Conservation (phyloP, 2,113 vertebrate genomes). For the Ia io region DNA sequence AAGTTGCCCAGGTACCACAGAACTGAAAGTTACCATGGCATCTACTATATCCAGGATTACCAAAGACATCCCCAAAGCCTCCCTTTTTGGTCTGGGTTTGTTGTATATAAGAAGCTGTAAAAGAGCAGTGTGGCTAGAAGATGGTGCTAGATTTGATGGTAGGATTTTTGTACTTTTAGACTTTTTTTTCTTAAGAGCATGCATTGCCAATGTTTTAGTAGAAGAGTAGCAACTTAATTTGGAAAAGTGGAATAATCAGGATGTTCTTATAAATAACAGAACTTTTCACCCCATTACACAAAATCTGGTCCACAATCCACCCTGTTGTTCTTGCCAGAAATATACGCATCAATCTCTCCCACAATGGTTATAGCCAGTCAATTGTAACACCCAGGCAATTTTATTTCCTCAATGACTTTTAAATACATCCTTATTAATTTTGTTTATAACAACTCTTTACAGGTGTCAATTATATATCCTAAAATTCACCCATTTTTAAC, state of each 20-base stretch:
- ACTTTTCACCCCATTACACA: not conserved
- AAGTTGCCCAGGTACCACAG: accelerated
- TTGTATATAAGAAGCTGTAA: not conserved
- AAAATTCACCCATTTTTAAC: not conserved
- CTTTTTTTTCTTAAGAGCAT: not conserved
- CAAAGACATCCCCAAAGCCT: not conserved
- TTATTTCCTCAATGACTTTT: not conserved
- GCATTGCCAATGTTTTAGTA: not conserved
- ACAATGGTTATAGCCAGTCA: not conserved
- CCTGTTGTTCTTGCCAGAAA: not conserved
- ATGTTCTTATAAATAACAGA: not conserved
- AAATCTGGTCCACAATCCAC: not conserved
- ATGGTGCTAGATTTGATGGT: not conserved
- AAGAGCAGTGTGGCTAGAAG: not conserved
- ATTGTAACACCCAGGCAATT: not conserved
- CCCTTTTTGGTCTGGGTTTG: not conserved
- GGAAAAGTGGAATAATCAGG: not conserved
- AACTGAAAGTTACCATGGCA: not conserved
- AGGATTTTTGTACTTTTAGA: not conserved
- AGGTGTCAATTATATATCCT: not conserved
- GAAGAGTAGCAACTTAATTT: not conserved
- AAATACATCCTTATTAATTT: not conserved
- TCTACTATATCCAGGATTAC: not conserved
- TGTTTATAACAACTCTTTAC: not conserved
- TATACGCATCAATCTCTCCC: not conserved